Evolutionary conservation across 2,113 vertebrate genomes (phyloP).

Genomic region (Coryphaenoides rupestris): DNA sequence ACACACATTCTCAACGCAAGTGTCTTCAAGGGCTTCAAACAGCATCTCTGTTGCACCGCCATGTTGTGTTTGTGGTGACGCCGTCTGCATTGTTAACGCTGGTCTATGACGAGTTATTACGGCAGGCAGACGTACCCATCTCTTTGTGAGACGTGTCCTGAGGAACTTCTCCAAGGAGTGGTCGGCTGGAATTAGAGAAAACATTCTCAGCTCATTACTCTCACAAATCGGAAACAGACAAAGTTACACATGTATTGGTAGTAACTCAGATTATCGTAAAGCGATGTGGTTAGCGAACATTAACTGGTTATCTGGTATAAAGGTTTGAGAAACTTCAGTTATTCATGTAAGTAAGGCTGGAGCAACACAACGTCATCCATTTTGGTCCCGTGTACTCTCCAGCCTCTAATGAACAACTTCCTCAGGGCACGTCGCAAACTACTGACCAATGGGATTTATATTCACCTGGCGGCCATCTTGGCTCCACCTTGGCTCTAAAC

Average conservation of each 20-base stretch:
- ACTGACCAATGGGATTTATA: background rate
- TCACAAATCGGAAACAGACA: no score
- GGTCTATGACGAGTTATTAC: background rate
- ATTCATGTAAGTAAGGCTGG: background rate
- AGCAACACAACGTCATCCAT: background rate
- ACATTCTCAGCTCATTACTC: no score
- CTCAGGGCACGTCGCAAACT: conserved; percentile 62
- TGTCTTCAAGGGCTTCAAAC: background rate
- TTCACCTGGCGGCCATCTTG: no score
- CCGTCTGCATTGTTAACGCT: background rate
- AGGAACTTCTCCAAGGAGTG: conserved; percentile 48
- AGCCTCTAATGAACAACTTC: conserved; percentile 35
- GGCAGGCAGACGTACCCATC: conserved; percentile 56
- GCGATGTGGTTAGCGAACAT: no score
- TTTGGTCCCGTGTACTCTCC: background rate
- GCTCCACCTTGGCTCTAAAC: no score
- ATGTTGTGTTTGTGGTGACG: conserved; percentile 22
- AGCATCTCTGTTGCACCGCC: conserved; percentile 1
- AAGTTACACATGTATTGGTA: no score
- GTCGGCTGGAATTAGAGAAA: background rate
- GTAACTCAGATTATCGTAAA: no score
- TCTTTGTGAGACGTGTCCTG: conserved; percentile 71
- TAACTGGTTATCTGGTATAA: no score
- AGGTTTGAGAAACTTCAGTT: no score
- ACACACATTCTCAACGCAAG: conserved; percentile 2